Evolutionary conservation across 2,113 vertebrate species (phyloP).

Genomic region (Phyllostomus discolor): DNA sequence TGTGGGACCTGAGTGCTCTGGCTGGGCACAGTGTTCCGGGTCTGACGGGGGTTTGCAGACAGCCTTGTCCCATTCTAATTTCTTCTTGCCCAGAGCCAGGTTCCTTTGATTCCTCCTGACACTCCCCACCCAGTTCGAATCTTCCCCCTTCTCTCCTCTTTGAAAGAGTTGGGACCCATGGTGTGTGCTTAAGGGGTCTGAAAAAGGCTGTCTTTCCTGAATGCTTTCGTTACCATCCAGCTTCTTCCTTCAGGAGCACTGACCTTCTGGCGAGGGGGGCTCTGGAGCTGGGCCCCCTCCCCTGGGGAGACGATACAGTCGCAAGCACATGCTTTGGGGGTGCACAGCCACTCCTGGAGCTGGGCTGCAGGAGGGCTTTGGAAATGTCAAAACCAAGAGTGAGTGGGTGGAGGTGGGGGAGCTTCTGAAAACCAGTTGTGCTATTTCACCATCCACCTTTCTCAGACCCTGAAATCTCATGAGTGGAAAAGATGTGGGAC

Average conservation of each 20-base stretch:
- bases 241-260: background rate
- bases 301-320: fast-evolving
- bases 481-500: background rate
- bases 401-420: background rate
- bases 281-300: background rate
- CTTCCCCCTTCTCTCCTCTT: background rate
- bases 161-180: background rate
- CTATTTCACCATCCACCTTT: background rate
- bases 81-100: background rate
- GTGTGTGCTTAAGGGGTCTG: too few species aligned
- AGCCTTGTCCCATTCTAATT: background rate
- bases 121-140: background rate
- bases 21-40: background rate
- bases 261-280: background rate
- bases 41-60: background rate
- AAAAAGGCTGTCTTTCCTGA: background rate
- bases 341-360: background rate
- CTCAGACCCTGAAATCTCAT: background rate
- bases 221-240: background rate
- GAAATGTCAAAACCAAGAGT: background rate
- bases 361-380: background rate
- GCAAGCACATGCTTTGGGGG: background rate
- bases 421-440: background rate
- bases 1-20: background rate
- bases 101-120: background rate